A percentile compares a stretch with the other conserved stretches of the same genome.
Evolutionary conservation across 2,113 vertebrate genomes (phyloP).

Genomic region (Cheirogaleus medius): DNA sequence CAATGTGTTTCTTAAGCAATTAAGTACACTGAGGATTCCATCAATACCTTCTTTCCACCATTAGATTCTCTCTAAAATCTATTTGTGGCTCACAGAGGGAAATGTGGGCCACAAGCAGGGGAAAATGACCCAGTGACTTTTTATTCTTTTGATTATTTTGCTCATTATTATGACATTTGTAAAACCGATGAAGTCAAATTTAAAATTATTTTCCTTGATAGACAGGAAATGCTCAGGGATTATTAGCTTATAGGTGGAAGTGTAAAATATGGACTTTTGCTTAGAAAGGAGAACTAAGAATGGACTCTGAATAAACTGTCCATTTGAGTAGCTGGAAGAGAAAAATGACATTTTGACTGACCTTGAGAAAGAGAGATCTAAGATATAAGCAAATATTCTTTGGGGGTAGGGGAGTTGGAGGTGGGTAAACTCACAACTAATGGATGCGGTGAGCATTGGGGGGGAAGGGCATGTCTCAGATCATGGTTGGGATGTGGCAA

Average conservation of each 20-base stretch:
- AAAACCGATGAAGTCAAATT: not conserved
- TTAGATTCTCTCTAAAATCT: constrained; percentile 7
- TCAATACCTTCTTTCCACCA: not conserved
- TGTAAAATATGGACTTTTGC: not conserved
- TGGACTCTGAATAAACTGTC: not conserved
- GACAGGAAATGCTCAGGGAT: not conserved
- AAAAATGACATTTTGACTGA: not conserved
- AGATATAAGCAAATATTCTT: not conserved
- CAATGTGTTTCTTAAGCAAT: not conserved
- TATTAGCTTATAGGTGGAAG: not conserved
- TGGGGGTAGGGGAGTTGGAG: too few relatives aligned
- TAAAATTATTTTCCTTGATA: constrained; percentile 7
- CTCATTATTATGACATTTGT: not conserved
- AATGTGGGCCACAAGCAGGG: not conserved
- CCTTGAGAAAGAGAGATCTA: not conserved
- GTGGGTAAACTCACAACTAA: too few relatives aligned
- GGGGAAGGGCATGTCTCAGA: too few relatives aligned
- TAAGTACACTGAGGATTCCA: not conserved
- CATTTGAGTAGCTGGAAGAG: not conserved
- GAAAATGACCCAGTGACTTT: not conserved
- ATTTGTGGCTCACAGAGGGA: not conserved
- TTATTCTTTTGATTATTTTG: not conserved
- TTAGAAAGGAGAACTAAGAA: too few relatives aligned
- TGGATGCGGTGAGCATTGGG: too few relatives aligned
- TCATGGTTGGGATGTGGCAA: too few relatives aligned